Evolutionary conservation across 2,113 vertebrate genomes (phyloP), one percentile per base, ranked within the genome.

Genomic region (Apeltes quadracus): DNA sequence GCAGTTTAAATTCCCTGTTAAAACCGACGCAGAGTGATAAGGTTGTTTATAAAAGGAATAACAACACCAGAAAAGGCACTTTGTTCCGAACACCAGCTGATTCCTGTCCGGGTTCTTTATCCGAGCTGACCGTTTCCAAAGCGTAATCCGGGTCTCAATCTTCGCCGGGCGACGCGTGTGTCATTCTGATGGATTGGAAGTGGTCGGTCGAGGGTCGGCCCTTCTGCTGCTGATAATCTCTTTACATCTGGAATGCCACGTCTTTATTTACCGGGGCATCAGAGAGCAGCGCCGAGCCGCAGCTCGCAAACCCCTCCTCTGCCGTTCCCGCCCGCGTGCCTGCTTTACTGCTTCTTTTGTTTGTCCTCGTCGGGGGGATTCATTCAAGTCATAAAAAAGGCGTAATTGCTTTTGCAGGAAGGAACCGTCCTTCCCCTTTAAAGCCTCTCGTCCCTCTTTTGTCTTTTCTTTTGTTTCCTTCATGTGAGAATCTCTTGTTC

Each of bases 211-310:
- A 72, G 74, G 74, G 61, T 84, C 75, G 66, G 51, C 63, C 69
- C 78, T 81, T 79, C 71, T 82, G 77, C 72, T 74, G 8, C 74
- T 18, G 55, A 34, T 90, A 88, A 88, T 86, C 84, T 84, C 66
- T 89, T 75, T 54, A 69, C 79, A 84, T 79, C 84, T 75, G 76
- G 65, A 67, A 69, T 39, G 55, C 67, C 64, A 65, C 64, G 68
- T 79, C 59, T 39, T 80, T 51, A 59, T 77, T 84, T 68, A 71
- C 55, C 38, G 55, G 70, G 51, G 44, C 61, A 75, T 79, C 67
- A 14, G 22, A 55, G 32, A 46, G 20, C 69, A 23, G 25, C 34
- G 46, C 55, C 36, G 29, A 68, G 65, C 50, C 56, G 5, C 27
- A 59, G 50, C 53, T 81, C 27, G 71, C 6, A 53, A 16, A 59